Conservation (phyloP, 2,797 vertebrate genomes). For the Tachyglossus aculeatus region DNA sequence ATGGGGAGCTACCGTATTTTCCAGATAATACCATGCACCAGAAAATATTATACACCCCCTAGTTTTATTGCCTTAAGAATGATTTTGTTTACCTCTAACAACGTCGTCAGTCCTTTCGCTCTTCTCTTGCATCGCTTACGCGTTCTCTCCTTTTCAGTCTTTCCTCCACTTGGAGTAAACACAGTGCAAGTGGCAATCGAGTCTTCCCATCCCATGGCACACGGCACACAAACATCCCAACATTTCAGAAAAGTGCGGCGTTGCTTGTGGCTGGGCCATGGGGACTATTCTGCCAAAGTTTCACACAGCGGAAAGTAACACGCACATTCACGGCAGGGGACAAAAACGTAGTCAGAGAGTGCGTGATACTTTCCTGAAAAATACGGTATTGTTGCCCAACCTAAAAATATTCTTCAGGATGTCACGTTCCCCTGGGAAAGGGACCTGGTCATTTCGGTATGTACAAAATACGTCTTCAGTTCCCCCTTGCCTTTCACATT, state of each 20-base stretch:
- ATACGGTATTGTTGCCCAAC: constrained; percentile 4
- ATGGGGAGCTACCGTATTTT: constrained; percentile 71
- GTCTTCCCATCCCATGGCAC: constrained; percentile 57
- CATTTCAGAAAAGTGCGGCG: constrained; percentile 60
- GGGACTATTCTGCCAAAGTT: constrained; percentile 67
- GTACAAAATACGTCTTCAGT: constrained; percentile 94
- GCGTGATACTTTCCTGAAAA: constrained; percentile 61
- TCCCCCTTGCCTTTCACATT: constrained; percentile 98
- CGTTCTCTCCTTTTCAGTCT: constrained; percentile 29
- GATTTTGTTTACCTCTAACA: constrained; percentile 48
- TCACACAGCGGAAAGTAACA: constrained; percentile 68
- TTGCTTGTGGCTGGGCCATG: constrained; percentile 65
- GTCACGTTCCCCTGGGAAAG: constrained; percentile 93
- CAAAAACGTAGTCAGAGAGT: constrained; percentile 64
- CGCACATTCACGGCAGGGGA: constrained; percentile 57
- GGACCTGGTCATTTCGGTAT: constrained; percentile 94
- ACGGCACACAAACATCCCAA: constrained; percentile 46
- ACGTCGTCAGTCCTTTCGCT: constrained; percentile 17
- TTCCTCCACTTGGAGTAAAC: constrained; percentile 48
- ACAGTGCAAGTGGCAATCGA: constrained; percentile 68
- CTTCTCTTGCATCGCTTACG: neutral
- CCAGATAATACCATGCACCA: constrained; percentile 76
- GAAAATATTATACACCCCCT: constrained; percentile 74
- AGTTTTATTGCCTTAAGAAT: constrained; percentile 79
- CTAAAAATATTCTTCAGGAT: constrained; percentile 76